These are phyloP conservation scores for Calliopsis andreniformis DNA, from an alignment of 1,140 invertebrate species.

Conservation along the genomic window DNA sequence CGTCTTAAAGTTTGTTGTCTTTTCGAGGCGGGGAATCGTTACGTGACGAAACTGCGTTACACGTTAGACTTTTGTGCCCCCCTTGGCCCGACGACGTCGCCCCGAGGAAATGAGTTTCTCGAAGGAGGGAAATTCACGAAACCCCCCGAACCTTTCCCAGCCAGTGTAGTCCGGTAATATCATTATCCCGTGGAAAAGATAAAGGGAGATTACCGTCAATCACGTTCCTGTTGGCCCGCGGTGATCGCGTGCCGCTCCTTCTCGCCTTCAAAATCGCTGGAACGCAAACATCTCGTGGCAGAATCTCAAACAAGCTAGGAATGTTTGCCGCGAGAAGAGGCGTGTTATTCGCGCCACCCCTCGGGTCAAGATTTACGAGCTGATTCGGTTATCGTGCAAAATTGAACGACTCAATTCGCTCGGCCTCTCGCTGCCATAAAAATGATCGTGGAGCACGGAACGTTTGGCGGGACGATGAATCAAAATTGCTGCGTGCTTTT, in stretches of 20 bases:
- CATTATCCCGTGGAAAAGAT: slow-evolving; percentile 50
- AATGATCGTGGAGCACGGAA: neutral
- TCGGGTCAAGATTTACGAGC: slow-evolving; percentile 11
- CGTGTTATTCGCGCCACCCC: neutral
- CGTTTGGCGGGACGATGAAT: neutral
- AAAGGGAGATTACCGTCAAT: slow-evolving; percentile 45
- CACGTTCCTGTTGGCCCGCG: neutral
- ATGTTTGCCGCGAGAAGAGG: neutral
- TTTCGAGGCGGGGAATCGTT: slow-evolving; percentile 64
- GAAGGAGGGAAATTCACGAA: slow-evolving; percentile 1
- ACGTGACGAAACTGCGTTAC: slow-evolving; percentile 74
- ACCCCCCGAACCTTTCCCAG: no score
- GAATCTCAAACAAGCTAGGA: slow-evolving; percentile 2
- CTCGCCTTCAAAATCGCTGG: slow-evolving; percentile 10
- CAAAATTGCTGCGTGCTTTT: neutral
- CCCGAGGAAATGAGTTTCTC: slow-evolving; percentile 63
- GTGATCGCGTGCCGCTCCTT: slow-evolving; percentile 8
- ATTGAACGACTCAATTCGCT: slow-evolving; percentile 30
- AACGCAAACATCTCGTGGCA: neutral
- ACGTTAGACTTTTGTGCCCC: slow-evolving; percentile 2
- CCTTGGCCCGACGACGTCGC: no score
- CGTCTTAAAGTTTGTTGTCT: slow-evolving; percentile 72
- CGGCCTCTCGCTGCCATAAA: neutral
- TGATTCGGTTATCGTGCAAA: slow-evolving; percentile 37
- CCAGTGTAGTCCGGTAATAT: slow-evolving; percentile 43